phyloP scores from a whole-genome alignment of 2,797 vertebrate species.

The Syndactyla subalaris region DNA sequence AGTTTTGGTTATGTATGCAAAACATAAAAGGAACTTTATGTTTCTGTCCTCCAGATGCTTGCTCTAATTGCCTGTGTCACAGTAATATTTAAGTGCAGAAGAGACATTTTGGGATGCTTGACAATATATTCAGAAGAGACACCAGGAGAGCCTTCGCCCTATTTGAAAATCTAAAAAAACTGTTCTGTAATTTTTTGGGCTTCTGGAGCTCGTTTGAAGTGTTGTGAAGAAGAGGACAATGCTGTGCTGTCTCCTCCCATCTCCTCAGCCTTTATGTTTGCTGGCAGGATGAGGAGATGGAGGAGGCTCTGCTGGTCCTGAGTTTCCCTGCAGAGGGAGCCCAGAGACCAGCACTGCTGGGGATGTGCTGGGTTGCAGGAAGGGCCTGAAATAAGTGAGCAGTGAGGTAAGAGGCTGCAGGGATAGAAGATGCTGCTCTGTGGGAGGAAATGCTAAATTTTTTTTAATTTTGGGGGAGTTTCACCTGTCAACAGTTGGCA shows the following conservation, averaged over 20 bases:
- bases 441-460: not conserved
- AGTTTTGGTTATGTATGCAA: not conserved
- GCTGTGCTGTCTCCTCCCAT: not conserved
- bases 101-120: not conserved
- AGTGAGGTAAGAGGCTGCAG: not conserved
- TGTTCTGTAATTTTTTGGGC: not conserved
- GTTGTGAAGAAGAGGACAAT: not conserved
- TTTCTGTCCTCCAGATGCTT: not conserved
- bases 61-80: not conserved
- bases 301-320: not conserved
- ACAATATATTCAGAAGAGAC: not conserved
- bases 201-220: not conserved
- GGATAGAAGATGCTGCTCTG: not conserved
- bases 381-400: not conserved
- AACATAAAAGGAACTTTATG: not conserved
- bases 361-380: accelerated
- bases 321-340: constrained; percentile 39
- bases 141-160: not conserved
- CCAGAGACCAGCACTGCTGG: not conserved
- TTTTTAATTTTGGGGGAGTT: not conserved
- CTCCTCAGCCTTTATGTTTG: not conserved
- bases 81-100: not conserved
- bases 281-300: not conserved
- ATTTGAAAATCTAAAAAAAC: not conserved
- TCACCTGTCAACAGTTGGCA: not conserved